Conservation (phyloP, 2,113 vertebrate species). For the Aspidoscelis tigris region DNA sequence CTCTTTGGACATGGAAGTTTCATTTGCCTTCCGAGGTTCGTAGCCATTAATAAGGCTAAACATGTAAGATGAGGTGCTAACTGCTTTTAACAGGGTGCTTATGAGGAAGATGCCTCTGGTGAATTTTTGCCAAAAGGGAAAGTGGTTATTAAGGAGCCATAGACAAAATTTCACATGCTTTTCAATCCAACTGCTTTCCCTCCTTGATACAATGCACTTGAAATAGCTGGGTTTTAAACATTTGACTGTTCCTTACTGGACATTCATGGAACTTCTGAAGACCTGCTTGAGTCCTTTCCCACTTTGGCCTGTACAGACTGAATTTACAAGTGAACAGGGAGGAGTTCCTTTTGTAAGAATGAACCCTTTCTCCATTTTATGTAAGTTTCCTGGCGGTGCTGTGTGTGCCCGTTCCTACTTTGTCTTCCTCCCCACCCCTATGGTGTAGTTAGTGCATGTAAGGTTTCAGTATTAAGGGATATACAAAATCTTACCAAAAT, state of each 20-base stretch:
- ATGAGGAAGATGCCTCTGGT: neutral
- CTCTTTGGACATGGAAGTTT: neutral
- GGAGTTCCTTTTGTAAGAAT: neutral
- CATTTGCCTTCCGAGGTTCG: neutral
- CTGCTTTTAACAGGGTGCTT: neutral
- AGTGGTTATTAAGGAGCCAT: neutral
- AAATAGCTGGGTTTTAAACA: neutral
- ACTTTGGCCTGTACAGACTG: conserved; percentile 6
- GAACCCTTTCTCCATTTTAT: conserved; percentile 4
- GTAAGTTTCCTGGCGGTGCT: conserved; percentile 15
- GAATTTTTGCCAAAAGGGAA: neutral
- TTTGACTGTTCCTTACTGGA: neutral
- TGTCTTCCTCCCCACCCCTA: neutral
- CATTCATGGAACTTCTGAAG: neutral
- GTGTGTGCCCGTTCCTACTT: neutral
- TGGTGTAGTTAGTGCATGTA: conserved; percentile 42
- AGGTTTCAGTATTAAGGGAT: conserved; percentile 36
- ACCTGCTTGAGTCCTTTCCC: neutral
- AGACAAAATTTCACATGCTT: neutral
- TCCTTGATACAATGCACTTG: conserved; percentile 14
- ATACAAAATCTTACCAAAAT: conserved; percentile 39
- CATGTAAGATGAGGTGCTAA: neutral
- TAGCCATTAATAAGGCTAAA: neutral
- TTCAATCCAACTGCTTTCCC: neutral
- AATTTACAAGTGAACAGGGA: neutral